Percentiles rank a stretch among this genome's conserved stretches.
These are phyloP conservation scores for Euproctis similis DNA, from an alignment of 2,888 invertebrate species.

Conservation along the genomic window DNA sequence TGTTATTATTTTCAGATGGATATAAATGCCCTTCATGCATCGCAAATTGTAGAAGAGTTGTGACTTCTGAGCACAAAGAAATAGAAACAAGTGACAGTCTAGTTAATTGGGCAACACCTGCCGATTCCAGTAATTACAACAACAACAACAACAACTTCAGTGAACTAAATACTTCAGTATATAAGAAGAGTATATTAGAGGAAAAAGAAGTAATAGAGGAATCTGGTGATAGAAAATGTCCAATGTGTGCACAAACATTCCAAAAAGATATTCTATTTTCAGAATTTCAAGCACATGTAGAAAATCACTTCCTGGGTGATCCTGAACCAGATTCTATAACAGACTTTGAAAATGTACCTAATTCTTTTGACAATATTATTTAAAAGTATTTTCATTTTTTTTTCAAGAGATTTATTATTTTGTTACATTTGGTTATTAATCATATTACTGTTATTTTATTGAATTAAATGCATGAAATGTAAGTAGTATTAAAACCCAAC, in stretches of 20 bases:
- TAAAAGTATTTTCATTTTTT: too few relatives aligned
- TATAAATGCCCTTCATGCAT: constrained; percentile 59
- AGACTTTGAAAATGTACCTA: constrained; percentile 68
- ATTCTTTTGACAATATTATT: constrained; percentile 54
- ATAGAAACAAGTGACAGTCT: constrained; percentile 68
- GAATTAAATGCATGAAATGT: too few relatives aligned
- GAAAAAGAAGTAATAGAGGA: constrained; percentile 32
- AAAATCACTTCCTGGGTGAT: constrained; percentile 82
- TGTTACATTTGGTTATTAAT: too few relatives aligned
- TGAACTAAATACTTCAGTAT: constrained; percentile 46
- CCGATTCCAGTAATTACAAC: constrained; percentile 55
- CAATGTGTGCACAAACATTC: constrained; percentile 82
- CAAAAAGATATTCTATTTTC: constrained; percentile 74
- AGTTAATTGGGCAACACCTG: constrained; percentile 63
- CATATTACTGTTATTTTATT: too few relatives aligned
- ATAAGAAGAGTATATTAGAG: constrained; percentile 35
- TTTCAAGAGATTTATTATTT: too few relatives aligned
- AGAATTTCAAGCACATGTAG: constrained; percentile 84
- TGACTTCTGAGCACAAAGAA: constrained; percentile 59
- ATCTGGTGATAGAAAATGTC: constrained; percentile 78
- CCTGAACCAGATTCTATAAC: constrained; percentile 67
- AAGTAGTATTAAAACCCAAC: too few relatives aligned
- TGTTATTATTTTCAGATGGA: constrained; percentile 50
- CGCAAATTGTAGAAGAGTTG: constrained; percentile 41
- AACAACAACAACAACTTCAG: constrained; percentile 39